Evolutionary conservation across 1,140 invertebrate species (phyloP).

Genomic region (Protaetia brevitarsis): DNA sequence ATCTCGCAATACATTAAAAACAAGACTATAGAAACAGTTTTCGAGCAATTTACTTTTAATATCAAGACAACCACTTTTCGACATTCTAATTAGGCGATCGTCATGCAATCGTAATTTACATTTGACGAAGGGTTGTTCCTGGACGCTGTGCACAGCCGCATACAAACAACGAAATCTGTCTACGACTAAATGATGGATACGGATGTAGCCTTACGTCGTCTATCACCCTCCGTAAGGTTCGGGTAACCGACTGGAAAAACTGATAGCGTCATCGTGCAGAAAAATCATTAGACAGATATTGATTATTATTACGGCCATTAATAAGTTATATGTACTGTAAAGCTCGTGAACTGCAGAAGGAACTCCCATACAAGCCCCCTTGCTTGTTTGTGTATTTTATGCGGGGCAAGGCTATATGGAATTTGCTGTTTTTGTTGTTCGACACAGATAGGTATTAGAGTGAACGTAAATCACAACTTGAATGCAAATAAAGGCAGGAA

Average conservation of each 20-base stretch:
- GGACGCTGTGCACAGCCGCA: too few species aligned
- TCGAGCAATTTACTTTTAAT: too few species aligned
- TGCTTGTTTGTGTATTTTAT: background rate
- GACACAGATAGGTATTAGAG: background rate
- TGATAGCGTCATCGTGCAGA: slow-evolving; percentile 28
- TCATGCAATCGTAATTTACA: too few species aligned
- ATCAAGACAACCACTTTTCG: too few species aligned
- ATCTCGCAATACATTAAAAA: too few species aligned
- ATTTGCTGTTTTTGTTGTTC: background rate
- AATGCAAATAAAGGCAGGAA: too few species aligned
- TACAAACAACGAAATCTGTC: background rate
- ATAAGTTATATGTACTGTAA: slow-evolving; percentile 19
- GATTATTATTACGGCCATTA: slow-evolving; percentile 19
- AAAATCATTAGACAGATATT: slow-evolving; percentile 28
- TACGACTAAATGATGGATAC: slow-evolving; percentile 17
- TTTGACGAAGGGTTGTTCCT: too few species aligned
- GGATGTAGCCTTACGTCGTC: background rate
- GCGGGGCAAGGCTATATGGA: background rate
- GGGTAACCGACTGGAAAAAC: slow-evolving; percentile 24
- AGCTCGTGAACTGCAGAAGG: background rate
- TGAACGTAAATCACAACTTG: background rate
- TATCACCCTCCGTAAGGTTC: slow-evolving; percentile 17
- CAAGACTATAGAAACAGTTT: too few species aligned
- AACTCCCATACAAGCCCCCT: background rate
- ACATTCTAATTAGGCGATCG: too few species aligned